Conservation (phyloP, 1,140 invertebrate species). For the Cecropterus lyciades region DNA sequence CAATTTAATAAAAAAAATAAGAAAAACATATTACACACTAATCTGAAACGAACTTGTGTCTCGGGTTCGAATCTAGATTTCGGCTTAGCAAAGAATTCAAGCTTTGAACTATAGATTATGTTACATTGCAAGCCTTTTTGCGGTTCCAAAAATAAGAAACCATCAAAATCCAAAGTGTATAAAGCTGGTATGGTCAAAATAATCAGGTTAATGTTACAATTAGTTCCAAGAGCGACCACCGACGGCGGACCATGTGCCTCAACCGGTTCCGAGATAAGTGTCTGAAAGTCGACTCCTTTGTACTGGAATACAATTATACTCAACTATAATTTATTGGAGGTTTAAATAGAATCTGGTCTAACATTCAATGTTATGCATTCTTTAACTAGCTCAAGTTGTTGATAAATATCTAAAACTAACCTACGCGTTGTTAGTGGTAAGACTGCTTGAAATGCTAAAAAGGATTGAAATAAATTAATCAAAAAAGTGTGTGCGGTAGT, state of each 20-base stretch:
- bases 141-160: slow-evolving; percentile 17
- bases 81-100: no score
- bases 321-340: slow-evolving; percentile 33
- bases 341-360: slow-evolving; percentile 29
- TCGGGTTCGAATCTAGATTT: no score
- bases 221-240: slow-evolving; percentile 33
- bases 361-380: slow-evolving; percentile 16
- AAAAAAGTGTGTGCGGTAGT: no score
- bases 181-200: slow-evolving; percentile 27
- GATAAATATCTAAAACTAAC: no score
- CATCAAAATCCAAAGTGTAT: slow-evolving; percentile 22
- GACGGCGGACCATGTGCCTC: slow-evolving; percentile 24
- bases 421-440: no score
- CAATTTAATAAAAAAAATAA: no score
- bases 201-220: slow-evolving; percentile 36
- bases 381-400: slow-evolving; percentile 8
- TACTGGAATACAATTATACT: slow-evolving; percentile 32
- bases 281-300: slow-evolving; percentile 31
- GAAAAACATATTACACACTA: no score
- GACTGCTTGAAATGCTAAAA: no score
- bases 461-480: no score
- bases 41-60: no score
- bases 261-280: slow-evolving; percentile 35
- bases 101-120: no score
- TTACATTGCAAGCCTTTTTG: no score